These are phyloP conservation scores for Lepidotrigona ventralis DNA, from an alignment of 1,140 invertebrate genomes.

Conservation along the genomic window DNA sequence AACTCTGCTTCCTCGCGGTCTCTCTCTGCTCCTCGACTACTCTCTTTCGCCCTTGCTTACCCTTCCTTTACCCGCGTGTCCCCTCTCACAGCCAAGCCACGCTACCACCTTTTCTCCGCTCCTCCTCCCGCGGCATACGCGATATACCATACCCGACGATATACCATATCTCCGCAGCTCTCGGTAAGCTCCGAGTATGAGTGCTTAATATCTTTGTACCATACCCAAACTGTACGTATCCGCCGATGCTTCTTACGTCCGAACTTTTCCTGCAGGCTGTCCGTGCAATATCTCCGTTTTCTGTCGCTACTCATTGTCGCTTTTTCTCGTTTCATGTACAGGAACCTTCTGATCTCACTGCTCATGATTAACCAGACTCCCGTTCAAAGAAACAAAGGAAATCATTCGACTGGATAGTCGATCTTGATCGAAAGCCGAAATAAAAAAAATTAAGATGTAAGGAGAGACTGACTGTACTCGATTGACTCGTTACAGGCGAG, in stretches of 20 bases:
- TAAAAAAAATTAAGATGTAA: conserved; percentile 27
- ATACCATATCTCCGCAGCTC: conserved; percentile 46
- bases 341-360: background rate
- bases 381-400: background rate
- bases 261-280: conserved; percentile 43
- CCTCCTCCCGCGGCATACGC: conserved; percentile 37
- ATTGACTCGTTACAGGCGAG: conserved; percentile 77
- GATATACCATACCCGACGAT: conserved; percentile 43
- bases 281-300: background rate
- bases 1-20: conserved; percentile 70
- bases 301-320: conserved; percentile 5
- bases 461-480: conserved; percentile 31
- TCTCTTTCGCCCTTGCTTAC: conserved; percentile 43
- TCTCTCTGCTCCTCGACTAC: conserved; percentile 60
- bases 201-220: conserved; percentile 68
- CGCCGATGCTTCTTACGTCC: conserved; percentile 52
- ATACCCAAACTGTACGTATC: conserved; percentile 56
- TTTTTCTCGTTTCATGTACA: conserved; percentile 12
- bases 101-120: conserved; percentile 54
- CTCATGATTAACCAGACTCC: too few relatives aligned
- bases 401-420: background rate
- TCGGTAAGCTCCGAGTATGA: conserved; percentile 56
- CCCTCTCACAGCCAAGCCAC: background rate
- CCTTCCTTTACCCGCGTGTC: conserved; percentile 24
- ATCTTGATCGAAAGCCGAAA: background rate